These are phyloP conservation scores for Caenorhabditis parvicauda DNA, from an alignment of 2,888 invertebrate genomes.

Conservation along the genomic window DNA sequence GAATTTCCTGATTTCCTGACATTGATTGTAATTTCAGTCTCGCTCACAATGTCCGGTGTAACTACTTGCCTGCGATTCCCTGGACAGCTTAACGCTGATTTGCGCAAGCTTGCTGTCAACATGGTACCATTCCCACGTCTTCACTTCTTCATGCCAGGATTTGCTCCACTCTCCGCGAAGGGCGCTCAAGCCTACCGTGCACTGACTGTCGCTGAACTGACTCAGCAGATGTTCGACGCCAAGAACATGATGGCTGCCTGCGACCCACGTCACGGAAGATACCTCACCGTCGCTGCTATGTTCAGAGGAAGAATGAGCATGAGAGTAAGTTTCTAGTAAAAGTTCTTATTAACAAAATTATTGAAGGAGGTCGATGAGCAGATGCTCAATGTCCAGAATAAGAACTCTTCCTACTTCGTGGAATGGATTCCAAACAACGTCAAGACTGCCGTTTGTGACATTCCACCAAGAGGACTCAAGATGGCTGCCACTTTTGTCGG, in stretches of 20 bases:
- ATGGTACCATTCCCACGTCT: conserved; percentile 90
- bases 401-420: conserved; percentile 82
- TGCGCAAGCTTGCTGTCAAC: conserved; percentile 76
- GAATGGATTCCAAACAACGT: conserved; percentile 91
- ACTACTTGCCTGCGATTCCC: conserved; percentile 77
- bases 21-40: conserved; percentile 59
- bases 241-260: conserved; percentile 69
- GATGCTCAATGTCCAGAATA: conserved; percentile 92
- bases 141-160: conserved; percentile 71
- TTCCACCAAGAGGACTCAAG: conserved; percentile 84
- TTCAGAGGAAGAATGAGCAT: conserved; percentile 71
- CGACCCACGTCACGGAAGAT: conserved; percentile 68
- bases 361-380: conserved; percentile 77
- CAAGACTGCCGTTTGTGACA: conserved; percentile 84
- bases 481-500: conserved; percentile 92
- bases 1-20: not conserved
- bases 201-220: conserved; percentile 75
- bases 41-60: conserved; percentile 68
- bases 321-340: conserved; percentile 53
- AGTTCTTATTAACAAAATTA: not conserved
- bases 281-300: conserved; percentile 71
- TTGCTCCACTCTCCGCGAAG: conserved; percentile 86
- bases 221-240: conserved; percentile 73
- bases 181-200: conserved; percentile 70
- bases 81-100: conserved; percentile 82